Percentiles rank a stretch among this genome's conserved stretches.
These are phyloP conservation scores for Orthosia gracilis DNA, from an alignment of 2,888 invertebrate genomes.

Conservation along the genomic window DNA sequence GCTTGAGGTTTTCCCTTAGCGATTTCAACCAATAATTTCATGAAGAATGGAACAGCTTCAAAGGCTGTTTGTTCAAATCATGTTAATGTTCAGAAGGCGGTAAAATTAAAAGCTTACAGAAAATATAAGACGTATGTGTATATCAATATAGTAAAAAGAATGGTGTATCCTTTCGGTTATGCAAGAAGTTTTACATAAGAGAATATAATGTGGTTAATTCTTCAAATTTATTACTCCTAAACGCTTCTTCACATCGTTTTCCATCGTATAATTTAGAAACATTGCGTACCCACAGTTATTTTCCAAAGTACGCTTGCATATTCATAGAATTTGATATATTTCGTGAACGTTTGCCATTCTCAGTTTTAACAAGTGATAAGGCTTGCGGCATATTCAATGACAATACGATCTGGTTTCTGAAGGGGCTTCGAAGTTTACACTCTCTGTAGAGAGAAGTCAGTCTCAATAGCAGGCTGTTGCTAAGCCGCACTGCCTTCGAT, in stretches of 20 bases:
- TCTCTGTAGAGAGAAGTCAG: conserved; percentile 47
- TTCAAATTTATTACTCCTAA: conserved; percentile 27
- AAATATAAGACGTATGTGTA: not conserved
- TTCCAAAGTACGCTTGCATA: conserved; percentile 35
- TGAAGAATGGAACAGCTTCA: not conserved
- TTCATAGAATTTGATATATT: conserved; percentile 44
- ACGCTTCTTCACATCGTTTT: conserved; percentile 26
- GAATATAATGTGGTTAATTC: conserved; percentile 21
- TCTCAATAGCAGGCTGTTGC: conserved; percentile 54
- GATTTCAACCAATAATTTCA: not conserved
- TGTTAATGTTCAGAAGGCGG: not conserved
- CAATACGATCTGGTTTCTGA: conserved; percentile 51
- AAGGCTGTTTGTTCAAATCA: not conserved
- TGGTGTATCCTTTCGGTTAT: not conserved
- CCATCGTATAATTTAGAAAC: conserved; percentile 29
- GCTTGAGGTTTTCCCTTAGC: not conserved
- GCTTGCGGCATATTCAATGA: conserved; percentile 30
- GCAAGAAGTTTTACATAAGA: conserved; percentile 6
- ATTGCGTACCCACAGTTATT: conserved; percentile 34
- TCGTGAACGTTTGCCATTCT: conserved; percentile 30
- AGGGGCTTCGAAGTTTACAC: conserved; percentile 33
- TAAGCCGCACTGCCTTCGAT: conserved; percentile 39
- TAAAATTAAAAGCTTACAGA: not conserved
- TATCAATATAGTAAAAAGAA: not conserved
- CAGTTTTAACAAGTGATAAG: conserved; percentile 43